Percentiles rank a stretch among this genome's conserved stretches.
Conservation (phyloP, 2,113 vertebrate species). For the Papio anubis region DNA sequence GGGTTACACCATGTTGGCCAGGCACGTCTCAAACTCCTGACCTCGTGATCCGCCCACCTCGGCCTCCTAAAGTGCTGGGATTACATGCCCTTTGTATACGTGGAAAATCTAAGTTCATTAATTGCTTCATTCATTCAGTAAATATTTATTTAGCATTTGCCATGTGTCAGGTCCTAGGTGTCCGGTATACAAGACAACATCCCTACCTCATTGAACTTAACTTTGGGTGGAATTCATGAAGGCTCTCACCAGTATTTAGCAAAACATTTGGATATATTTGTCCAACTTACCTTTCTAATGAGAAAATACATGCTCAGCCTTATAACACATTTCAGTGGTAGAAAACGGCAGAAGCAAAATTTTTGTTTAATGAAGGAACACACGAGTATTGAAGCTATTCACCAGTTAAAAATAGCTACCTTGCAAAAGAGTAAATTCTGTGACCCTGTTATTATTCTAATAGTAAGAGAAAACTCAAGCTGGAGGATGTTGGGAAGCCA, state of each 20-base stretch:
- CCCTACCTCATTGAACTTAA: background rate
- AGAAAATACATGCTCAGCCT: background rate
- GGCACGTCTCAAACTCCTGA: too few species aligned
- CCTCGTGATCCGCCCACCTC: too few species aligned
- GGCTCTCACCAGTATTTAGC: background rate
- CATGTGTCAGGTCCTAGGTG: background rate
- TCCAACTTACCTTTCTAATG: background rate
- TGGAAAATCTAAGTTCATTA: background rate
- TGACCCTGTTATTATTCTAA: background rate
- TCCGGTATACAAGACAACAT: background rate
- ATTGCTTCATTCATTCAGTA: background rate
- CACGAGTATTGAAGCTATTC: background rate
- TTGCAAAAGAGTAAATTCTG: background rate
- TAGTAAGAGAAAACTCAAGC: background rate
- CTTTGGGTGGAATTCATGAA: background rate
- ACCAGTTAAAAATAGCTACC: background rate
- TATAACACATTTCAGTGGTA: background rate
- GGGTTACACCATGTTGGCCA: too few species aligned
- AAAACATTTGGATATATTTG: slow-evolving; percentile 12
- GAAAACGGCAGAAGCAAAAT: background rate
- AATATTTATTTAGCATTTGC: background rate
- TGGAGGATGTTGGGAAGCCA: background rate
- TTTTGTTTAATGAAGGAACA: background rate
- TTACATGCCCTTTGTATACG: background rate
- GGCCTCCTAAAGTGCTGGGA: too few species aligned